Percentiles rank a stretch among this genome's conserved stretches.
Evolutionary conservation across 2,888 invertebrate species (phyloP).

Genomic region (Laspeyria flexula): DNA sequence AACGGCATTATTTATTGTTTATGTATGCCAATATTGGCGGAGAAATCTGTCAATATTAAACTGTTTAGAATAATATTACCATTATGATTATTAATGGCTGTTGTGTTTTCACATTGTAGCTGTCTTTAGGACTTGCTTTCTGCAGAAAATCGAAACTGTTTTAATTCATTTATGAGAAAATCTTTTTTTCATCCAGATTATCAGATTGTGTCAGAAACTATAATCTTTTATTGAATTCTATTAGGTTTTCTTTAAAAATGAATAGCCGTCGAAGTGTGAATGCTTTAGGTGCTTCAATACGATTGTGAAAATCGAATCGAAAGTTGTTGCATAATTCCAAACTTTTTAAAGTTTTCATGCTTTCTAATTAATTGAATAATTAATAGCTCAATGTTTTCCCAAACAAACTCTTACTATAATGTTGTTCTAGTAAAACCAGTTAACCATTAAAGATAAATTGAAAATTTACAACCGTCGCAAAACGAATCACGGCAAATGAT

Average conservation of each 20-base stretch:
- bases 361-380: slow-evolving; percentile 61
- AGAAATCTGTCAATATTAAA: slow-evolving; percentile 18
- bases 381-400: slow-evolving; percentile 27
- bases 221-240: too few species aligned
- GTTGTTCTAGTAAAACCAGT: too few species aligned
- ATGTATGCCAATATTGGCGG: slow-evolving; percentile 14
- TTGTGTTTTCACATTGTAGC: background rate
- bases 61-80: background rate
- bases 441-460: too few species aligned
- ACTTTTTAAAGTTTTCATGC: slow-evolving; percentile 50
- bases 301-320: slow-evolving; percentile 28
- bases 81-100: background rate
- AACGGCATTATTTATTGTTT: slow-evolving; percentile 14
- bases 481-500: too few species aligned
- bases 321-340: slow-evolving; percentile 38
- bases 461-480: too few species aligned
- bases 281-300: slow-evolving; percentile 23
- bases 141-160: too few species aligned
- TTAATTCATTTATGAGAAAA: too few species aligned
- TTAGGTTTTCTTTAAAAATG: too few species aligned
- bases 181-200: too few species aligned
- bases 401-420: too few species aligned
- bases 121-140: too few species aligned
- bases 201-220: too few species aligned
- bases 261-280: slow-evolving; percentile 25